Conservation (phyloP, 2,888 invertebrate species). For the Cetonia aurata region DNA sequence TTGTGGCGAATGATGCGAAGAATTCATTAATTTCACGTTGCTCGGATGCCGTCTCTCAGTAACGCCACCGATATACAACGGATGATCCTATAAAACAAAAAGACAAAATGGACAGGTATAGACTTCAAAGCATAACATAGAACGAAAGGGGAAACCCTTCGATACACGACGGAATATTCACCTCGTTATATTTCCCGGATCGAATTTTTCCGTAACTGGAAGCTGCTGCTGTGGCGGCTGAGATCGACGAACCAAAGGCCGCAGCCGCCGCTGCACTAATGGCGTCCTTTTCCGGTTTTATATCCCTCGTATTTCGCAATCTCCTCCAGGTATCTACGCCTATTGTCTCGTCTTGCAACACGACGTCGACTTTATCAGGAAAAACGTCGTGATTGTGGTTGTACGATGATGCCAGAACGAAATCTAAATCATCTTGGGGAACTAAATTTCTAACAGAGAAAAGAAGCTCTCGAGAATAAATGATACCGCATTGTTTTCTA, state of each 20-base stretch:
- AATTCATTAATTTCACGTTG: slow-evolving; percentile 83
- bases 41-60: slow-evolving; percentile 76
- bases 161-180: background rate
- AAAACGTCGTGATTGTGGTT: slow-evolving; percentile 76
- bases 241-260: slow-evolving; percentile 27
- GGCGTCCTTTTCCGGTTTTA: slow-evolving; percentile 63
- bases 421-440: slow-evolving; percentile 79
- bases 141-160: too few relatives aligned
- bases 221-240: background rate
- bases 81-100: slow-evolving; percentile 67
- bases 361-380: slow-evolving; percentile 73
- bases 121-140: background rate
- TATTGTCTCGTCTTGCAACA: slow-evolving; percentile 77
- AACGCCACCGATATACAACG: slow-evolving; percentile 74
- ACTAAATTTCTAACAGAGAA: slow-evolving; percentile 60
- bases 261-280: slow-evolving; percentile 46
- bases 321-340: slow-evolving; percentile 76
- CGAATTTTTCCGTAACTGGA: slow-evolving; percentile 4
- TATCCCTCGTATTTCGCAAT: slow-evolving; percentile 73
- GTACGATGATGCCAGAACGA: slow-evolving; percentile 76
- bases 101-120: background rate
- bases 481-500: background rate
- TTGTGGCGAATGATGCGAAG: slow-evolving; percentile 83
- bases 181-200: slow-evolving; percentile 41
- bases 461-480: background rate